Conservation (phyloP, 2,797 vertebrate species). For the Parotocinclus haroldoi region DNA sequence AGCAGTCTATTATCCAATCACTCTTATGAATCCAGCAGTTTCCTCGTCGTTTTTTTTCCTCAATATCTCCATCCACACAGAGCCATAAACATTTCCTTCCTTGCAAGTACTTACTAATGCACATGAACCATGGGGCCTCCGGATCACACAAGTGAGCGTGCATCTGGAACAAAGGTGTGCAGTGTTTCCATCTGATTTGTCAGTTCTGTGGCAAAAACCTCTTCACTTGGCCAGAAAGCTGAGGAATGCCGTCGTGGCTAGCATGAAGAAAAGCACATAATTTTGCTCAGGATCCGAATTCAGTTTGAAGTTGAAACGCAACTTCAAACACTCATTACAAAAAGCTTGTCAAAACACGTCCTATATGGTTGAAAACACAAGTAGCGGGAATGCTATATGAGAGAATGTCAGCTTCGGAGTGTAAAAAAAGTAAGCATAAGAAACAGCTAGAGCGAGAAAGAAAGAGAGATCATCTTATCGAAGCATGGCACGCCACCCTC, state of each 20-base stretch:
- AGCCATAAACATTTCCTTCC: slow-evolving; percentile 2
- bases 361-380: too few species aligned
- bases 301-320: too few species aligned
- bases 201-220: slow-evolving; percentile 49
- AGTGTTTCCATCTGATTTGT: slow-evolving; percentile 50
- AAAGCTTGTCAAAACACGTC: too few species aligned
- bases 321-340: too few species aligned
- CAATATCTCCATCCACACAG: background rate
- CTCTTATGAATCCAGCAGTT: too few species aligned
- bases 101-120: slow-evolving; percentile 54
- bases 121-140: slow-evolving; percentile 49
- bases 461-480: too few species aligned
- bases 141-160: slow-evolving; percentile 1
- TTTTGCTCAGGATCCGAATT: too few species aligned
- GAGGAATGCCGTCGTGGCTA: slow-evolving; percentile 13
- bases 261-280: background rate
- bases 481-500: slow-evolving; percentile 60
- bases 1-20: too few species aligned
- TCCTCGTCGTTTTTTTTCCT: background rate
- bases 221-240: background rate
- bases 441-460: too few species aligned
- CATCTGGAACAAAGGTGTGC: slow-evolving; percentile 8
- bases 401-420: too few species aligned
- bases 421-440: too few species aligned
- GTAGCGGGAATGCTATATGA: too few species aligned